Percentiles rank a stretch among this genome's conserved stretches.
Conservation (phyloP, 1,140 invertebrate genomes). For the Zaprionus inermis region DNA sequence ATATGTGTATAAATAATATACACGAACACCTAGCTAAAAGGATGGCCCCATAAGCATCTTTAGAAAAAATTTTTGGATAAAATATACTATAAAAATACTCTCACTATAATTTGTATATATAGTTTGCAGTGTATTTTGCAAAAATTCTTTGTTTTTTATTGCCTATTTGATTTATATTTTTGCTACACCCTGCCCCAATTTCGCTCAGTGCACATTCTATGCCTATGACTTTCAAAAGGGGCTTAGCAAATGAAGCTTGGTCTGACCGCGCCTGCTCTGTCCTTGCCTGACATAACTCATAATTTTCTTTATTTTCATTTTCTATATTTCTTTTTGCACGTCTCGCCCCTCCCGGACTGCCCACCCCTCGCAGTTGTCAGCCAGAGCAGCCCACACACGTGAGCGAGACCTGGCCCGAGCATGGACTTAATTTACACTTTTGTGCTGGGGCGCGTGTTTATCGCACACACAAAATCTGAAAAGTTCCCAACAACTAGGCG, state of each 20-base stretch:
- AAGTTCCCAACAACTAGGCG: constrained; percentile 59
- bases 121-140: too few species aligned
- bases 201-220: constrained; percentile 20
- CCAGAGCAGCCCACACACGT: constrained; percentile 67
- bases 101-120: too few species aligned
- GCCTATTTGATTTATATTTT: too few species aligned
- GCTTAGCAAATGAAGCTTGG: constrained; percentile 79
- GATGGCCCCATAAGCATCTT: too few species aligned
- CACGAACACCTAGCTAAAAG: too few species aligned
- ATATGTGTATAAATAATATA: too few species aligned
- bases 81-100: too few species aligned
- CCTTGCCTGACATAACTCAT: constrained; percentile 79
- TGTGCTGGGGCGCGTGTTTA: constrained; percentile 79
- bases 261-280: constrained; percentile 33
- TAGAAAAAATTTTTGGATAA: too few species aligned
- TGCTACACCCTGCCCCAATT: not conserved
- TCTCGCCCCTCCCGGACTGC: not conserved
- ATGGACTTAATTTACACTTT: constrained; percentile 81
- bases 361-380: not conserved
- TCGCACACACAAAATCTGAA: constrained; percentile 77
- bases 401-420: constrained; percentile 39
- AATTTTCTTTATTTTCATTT: constrained; percentile 59
- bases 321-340: constrained; percentile 19
- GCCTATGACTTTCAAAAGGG: constrained; percentile 33
- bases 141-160: constrained; percentile 20